These are phyloP conservation scores for Himalopsyche phryganea DNA, from an alignment of 1,140 invertebrate species.

Conservation along the genomic window DNA sequence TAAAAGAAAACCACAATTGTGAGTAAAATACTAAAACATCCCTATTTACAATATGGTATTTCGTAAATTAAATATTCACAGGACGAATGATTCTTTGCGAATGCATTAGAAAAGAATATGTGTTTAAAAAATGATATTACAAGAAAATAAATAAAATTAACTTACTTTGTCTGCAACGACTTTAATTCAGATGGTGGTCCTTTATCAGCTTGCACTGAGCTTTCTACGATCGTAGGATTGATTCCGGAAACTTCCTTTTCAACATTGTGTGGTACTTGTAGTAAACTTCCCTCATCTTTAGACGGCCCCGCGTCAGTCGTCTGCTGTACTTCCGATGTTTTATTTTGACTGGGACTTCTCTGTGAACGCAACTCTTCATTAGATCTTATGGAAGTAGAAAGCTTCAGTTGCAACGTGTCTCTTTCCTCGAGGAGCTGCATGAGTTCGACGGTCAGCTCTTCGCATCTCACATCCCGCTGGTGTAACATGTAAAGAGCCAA, in stretches of 20 bases:
- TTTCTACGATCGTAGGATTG: not conserved
- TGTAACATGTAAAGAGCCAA: conserved; percentile 81
- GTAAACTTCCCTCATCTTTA: not conserved
- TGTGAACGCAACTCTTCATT: conserved; percentile 60
- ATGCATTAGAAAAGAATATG: too few species aligned
- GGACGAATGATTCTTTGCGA: too few species aligned
- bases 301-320: not conserved
- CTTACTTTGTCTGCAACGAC: conserved; percentile 23
- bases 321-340: conserved; percentile 1
- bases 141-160: not conserved
- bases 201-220: not conserved
- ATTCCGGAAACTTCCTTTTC: not conserved
- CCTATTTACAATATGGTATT: not conserved
- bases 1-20: too few species aligned
- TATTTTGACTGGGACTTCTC: conserved; percentile 31
- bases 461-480: conserved; percentile 81
- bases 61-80: too few species aligned
- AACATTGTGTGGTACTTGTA: not conserved
- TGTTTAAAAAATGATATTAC: too few species aligned
- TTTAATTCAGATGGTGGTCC: conserved; percentile 4
- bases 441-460: conserved; percentile 82
- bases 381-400: conserved; percentile 73
- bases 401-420: conserved; percentile 74
- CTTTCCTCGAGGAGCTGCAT: conserved; percentile 80
- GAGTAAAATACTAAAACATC: not conserved